Evolutionary conservation across 2,888 invertebrate genomes (phyloP).

Genomic region (Papilio demoleus): DNA sequence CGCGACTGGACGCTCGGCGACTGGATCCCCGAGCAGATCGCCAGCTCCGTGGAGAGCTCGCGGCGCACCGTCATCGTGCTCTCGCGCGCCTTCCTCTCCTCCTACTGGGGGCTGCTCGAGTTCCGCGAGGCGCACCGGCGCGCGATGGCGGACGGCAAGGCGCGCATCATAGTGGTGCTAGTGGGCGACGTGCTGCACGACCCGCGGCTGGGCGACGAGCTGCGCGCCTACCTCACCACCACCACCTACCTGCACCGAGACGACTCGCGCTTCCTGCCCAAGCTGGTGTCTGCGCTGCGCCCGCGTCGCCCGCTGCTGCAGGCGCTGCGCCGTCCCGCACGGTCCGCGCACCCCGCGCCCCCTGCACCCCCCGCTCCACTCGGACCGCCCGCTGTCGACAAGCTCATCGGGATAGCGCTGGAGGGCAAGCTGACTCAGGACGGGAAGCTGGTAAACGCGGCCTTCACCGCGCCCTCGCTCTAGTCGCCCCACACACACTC

Average conservation of each 20-base stretch:
- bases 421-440: conserved; percentile 20
- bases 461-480: conserved; percentile 34
- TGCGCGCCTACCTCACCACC: conserved; percentile 86
- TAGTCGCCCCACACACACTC: too few species aligned
- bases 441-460: conserved; percentile 19
- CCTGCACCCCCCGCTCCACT: conserved; percentile 45
- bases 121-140: conserved; percentile 82
- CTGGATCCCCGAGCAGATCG: conserved; percentile 87
- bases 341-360: conserved; percentile 36
- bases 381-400: conserved; percentile 42
- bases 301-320: conserved; percentile 52
- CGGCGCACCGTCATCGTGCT: conserved; percentile 69
- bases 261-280: conserved; percentile 93
- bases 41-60: conserved; percentile 88
- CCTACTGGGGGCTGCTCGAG: conserved; percentile 88
- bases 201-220: conserved; percentile 84
- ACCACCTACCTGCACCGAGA: conserved; percentile 93
- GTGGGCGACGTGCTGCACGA: conserved; percentile 85
- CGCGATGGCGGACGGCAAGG: conserved; percentile 75
- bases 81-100: conserved; percentile 54
- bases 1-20: conserved; percentile 49
- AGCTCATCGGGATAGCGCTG: conserved; percentile 14
- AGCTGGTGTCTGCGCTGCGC: conserved; percentile 88
- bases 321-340: conserved; percentile 45
- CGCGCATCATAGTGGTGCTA: conserved; percentile 88